phyloP scores from a whole-genome alignment of 1,140 invertebrate species.

The Hydropsyche tenuis region DNA sequence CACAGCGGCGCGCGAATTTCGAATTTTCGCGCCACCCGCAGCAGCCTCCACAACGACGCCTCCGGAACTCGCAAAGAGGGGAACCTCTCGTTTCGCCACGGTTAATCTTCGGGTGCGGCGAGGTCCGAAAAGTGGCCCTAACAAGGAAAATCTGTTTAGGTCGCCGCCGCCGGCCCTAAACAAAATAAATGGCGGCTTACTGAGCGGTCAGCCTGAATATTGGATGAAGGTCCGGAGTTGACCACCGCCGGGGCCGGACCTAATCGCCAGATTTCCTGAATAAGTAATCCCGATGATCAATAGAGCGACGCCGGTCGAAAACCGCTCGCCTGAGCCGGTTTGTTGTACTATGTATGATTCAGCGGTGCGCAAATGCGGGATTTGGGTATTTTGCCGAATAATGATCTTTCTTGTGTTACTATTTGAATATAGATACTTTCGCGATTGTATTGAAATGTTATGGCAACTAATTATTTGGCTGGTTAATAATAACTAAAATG shows the following conservation, averaged over 20 bases:
- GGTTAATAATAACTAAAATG: no score
- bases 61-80: no score
- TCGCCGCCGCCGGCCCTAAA: conserved; percentile 28
- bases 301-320: background rate
- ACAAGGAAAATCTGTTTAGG: conserved; percentile 41
- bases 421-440: no score
- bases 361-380: no score
- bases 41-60: no score
- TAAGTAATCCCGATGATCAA: conserved; percentile 23
- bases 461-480: no score
- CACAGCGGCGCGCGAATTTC: background rate
- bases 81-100: background rate
- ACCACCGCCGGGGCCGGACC: conserved; percentile 28
- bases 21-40: no score
- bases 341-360: no score
- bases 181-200: conserved; percentile 43
- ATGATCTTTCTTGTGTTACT: no score
- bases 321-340: no score
- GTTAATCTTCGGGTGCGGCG: conserved; percentile 7
- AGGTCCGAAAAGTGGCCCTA: conserved; percentile 28
- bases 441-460: no score
- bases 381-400: no score
- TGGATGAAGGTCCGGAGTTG: conserved; percentile 39
- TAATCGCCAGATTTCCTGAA: conserved; percentile 19
- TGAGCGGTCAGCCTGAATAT: conserved; percentile 36